Conservation (phyloP, 2,888 invertebrate species). For the Drosophila kuntzei region DNA sequence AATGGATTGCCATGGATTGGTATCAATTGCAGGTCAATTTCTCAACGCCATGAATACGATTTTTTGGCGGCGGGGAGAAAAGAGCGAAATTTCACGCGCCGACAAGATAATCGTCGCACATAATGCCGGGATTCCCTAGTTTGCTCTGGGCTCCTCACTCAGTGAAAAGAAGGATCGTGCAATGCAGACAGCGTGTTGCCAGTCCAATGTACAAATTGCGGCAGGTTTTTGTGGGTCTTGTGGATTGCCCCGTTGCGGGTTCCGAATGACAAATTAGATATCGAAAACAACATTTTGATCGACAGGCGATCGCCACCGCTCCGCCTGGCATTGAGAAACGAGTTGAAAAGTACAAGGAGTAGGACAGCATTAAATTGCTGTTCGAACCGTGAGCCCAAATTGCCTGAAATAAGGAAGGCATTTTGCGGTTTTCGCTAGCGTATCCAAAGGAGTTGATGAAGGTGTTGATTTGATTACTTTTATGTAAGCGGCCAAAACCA, state of each 20-base stretch:
- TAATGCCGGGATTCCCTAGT: slow-evolving; percentile 83
- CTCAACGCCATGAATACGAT: slow-evolving; percentile 53
- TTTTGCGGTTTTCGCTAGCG: slow-evolving; percentile 58
- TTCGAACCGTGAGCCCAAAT: slow-evolving; percentile 63
- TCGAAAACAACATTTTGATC: slow-evolving; percentile 81
- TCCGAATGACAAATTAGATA: slow-evolving; percentile 84
- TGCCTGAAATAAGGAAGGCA: slow-evolving; percentile 73
- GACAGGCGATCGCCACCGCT: slow-evolving; percentile 81
- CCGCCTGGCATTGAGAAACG: slow-evolving; percentile 27
- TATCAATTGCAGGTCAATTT: slow-evolving; percentile 85
- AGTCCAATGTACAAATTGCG: slow-evolving; percentile 43
- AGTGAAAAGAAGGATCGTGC: slow-evolving; percentile 68
- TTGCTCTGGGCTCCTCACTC: slow-evolving; percentile 57
- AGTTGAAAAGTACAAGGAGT: slow-evolving; percentile 35
- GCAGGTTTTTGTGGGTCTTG: slow-evolving; percentile 33
- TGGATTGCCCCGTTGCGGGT: slow-evolving; percentile 42
- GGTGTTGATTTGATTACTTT: slow-evolving; percentile 85
- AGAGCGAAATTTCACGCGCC: slow-evolving; percentile 65
- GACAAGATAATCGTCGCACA: slow-evolving; percentile 73
- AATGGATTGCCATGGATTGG: slow-evolving; percentile 83
- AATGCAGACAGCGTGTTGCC: slow-evolving; percentile 78
- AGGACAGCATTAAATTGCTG: slow-evolving; percentile 51
- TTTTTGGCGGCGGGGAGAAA: slow-evolving; percentile 19
- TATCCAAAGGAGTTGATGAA: slow-evolving; percentile 80
- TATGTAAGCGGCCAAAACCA: slow-evolving; percentile 67